Conservation (phyloP, 1,140 invertebrate genomes). For the Parasteatoda tepidariorum region DNA sequence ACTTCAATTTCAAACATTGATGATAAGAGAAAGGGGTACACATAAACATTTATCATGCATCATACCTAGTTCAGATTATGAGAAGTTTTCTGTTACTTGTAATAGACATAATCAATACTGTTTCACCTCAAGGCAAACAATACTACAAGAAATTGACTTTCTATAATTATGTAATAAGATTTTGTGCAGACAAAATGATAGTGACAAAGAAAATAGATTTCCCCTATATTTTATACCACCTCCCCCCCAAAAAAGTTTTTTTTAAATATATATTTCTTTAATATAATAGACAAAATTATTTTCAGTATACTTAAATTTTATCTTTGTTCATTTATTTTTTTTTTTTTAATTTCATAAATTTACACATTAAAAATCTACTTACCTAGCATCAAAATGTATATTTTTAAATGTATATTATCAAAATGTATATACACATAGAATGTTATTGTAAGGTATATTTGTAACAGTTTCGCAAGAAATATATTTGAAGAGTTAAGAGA, state of each 20-base stretch:
- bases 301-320: not conserved
- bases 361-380: too few relatives aligned
- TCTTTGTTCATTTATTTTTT: too few relatives aligned
- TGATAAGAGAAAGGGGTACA: not conserved
- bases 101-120: not conserved
- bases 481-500: too few relatives aligned
- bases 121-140: not conserved
- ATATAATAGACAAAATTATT: not conserved
- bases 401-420: too few relatives aligned
- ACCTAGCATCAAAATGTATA: too few relatives aligned
- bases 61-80: conserved; percentile 11
- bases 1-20: not conserved
- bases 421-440: too few relatives aligned
- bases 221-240: too few relatives aligned
- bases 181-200: not conserved
- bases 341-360: too few relatives aligned
- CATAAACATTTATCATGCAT: conserved; percentile 14
- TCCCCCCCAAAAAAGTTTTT: not conserved
- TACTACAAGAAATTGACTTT: not conserved
- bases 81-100: not conserved
- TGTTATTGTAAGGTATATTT: too few relatives aligned
- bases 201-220: too few relatives aligned
- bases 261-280: not conserved
- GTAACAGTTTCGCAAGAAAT: too few relatives aligned
- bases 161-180: not conserved